Percentiles rank a stretch among this genome's conserved stretches.
Evolutionary conservation across 2,888 invertebrate genomes (phyloP).

Genomic region (Rhopalosiphum nymphaeae): DNA sequence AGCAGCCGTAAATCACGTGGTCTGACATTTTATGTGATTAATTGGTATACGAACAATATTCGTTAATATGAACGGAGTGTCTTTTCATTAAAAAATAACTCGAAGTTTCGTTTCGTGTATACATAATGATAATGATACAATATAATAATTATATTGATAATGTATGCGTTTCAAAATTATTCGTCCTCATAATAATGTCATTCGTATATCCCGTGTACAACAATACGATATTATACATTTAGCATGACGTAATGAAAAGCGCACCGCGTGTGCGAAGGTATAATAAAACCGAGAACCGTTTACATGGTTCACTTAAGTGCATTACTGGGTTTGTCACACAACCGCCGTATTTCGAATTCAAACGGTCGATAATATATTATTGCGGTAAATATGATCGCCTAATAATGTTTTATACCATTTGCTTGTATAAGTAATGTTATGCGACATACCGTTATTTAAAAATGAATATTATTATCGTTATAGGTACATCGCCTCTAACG

Average conservation of each 20-base stretch:
- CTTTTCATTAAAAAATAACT: neutral
- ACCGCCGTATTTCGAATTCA: no score
- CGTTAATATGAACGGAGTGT: neutral
- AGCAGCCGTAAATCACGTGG: neutral
- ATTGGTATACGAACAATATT: conserved; percentile 29
- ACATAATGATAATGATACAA: neutral
- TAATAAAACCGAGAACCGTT: no score
- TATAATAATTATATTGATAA: neutral
- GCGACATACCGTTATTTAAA: no score
- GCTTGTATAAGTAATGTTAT: no score
- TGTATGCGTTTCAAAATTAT: conserved; percentile 9
- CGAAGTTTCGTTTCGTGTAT: neutral
- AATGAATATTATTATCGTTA: no score
- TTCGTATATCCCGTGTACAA: neutral
- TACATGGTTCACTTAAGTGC: no score
- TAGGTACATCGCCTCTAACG: no score
- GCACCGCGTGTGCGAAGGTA: neutral
- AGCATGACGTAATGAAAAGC: neutral
- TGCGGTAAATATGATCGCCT: neutral
- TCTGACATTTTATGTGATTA: conserved; percentile 2
- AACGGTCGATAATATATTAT: neutral
- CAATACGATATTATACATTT: neutral
- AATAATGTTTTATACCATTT: no score
- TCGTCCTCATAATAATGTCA: neutral
- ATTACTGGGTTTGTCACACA: no score